Percentiles rank a stretch among this genome's conserved stretches.
These are phyloP conservation scores for Chaitophorus viminalis DNA, from an alignment of 2,888 invertebrate species.

Conservation along the genomic window DNA sequence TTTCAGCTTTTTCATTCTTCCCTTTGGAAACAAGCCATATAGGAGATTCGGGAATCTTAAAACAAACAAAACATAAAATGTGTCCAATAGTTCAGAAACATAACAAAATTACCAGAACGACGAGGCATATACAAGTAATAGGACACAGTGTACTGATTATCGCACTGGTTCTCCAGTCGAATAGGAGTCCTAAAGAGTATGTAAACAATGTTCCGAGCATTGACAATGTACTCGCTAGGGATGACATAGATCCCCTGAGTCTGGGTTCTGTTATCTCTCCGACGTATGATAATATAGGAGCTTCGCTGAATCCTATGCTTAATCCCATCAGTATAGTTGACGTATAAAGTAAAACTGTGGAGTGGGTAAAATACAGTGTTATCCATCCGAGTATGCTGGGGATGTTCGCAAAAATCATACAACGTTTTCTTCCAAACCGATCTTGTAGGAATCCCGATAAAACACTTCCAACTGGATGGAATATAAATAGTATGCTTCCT, in stretches of 20 bases:
- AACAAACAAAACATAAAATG: not conserved
- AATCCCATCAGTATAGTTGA: constrained; percentile 79
- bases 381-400: constrained; percentile 82
- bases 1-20: constrained; percentile 70
- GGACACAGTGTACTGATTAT: constrained; percentile 71
- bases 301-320: constrained; percentile 81
- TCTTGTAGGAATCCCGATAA: constrained; percentile 78
- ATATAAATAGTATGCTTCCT: constrained; percentile 83
- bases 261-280: constrained; percentile 85
- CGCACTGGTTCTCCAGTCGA: constrained; percentile 78
- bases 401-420: constrained; percentile 80
- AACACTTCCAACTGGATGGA: constrained; percentile 81
- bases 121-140: constrained; percentile 69
- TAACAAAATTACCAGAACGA: constrained; percentile 72
- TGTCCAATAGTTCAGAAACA: not conserved
- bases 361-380: constrained; percentile 75
- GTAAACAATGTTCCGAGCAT: constrained; percentile 78
- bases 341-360: constrained; percentile 74
- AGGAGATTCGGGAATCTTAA: constrained; percentile 73
- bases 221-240: constrained; percentile 80
- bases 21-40: constrained; percentile 72
- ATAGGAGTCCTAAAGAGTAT: constrained; percentile 76
- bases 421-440: constrained; percentile 76
- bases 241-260: constrained; percentile 77
- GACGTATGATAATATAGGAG: constrained; percentile 85